Evolutionary conservation across 1,140 invertebrate genomes (phyloP), one percentile per base, ranked within the genome.

Genomic region (Pectinophora gossypiella): DNA sequence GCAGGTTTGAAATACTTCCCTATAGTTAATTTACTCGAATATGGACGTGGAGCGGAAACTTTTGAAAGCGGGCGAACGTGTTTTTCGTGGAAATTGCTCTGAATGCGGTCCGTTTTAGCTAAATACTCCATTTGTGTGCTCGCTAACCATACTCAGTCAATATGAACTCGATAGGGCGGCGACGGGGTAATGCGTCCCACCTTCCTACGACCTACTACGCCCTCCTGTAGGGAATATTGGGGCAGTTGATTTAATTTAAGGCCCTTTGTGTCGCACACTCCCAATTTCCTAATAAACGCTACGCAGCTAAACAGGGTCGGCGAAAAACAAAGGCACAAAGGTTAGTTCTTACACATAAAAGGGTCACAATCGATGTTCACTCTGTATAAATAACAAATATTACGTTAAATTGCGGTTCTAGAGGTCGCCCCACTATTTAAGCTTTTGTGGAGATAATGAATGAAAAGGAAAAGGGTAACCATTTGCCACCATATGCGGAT

Each of bases 171-270:
- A 27, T 27, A 27, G 23, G 23, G n/a, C 5, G 23, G 23, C 23
- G 23, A 12, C 23, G 12, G 23, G 12, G 5, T 12, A 5, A 5
- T 27, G 23, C 23, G n/a, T n/a, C 23, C 23, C 23, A 27, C 23
- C 23, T 27, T 27, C 38, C 55, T 18, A 15, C 43, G 42, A 45
- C 54, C 53, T 56, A 62, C 65, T 61, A 60, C 68, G 59, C 51
- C 51, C 43, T 58, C 56, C 59, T 52, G 57, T 36, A 44, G 59
- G 57, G 59, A 68, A 64, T 67, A 72, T 75, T 72, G n/a, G 56
- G 69, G 40, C 59, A 65, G 60, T 67, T 65, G 72, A 76, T 76
- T 72, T 71, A 71, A 76, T 76, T 71, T 66, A 63, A 67, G 64
- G 56, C 54, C 69, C 61, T 72, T 76, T 72, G 67, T 70, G 61